Evolutionary conservation across 2,888 invertebrate species (phyloP), one percentile per base, ranked within the genome.

Genomic region (Troides aeacus): DNA sequence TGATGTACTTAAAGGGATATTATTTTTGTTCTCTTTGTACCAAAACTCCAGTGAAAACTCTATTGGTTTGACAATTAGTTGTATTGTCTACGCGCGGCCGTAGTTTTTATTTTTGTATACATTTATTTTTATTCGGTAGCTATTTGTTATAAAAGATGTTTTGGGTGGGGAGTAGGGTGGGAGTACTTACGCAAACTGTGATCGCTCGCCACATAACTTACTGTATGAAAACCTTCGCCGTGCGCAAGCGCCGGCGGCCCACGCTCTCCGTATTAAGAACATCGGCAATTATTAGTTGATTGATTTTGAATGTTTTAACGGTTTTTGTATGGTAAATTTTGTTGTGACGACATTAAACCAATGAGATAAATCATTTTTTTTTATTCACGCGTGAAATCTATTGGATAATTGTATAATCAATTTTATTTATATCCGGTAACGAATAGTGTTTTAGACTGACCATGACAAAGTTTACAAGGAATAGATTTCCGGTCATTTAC

Each of bases 31-130:
- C 70, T 71, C 71, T 70, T 73, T 71, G 72, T 77, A 72, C 73
- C 75, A 66, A 70, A 75, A 77, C 75, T 76, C 78, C 78, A 78
- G 79, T 78, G 79, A 78, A 46, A 73, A 65, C 64, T 64, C 69
- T 74, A 72, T 75, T 72, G 72, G 71, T 72, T 73, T 74, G 68
- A 71, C 73, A 62, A 46, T 72, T 74, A 71, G 67, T 57, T 60
- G 63, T 68, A 68, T 46, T 21, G 21, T 23, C 71, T 71, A 71
- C 72, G 75, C 73, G 72, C 71, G 72, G 71, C 62, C 71, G 73
- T 74, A 74, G 74, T 66, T 71, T 74, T 76, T 76, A 71, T 74
- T 76, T 75, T 74, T 75, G 73, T 73, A 74, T 72, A 74, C 73
- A 68, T 75, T 75, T 74, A 73, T 75, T 71, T 75, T 74, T 73